Conservation (phyloP, 2,888 invertebrate genomes). For the Andrena haemorrhoa region DNA sequence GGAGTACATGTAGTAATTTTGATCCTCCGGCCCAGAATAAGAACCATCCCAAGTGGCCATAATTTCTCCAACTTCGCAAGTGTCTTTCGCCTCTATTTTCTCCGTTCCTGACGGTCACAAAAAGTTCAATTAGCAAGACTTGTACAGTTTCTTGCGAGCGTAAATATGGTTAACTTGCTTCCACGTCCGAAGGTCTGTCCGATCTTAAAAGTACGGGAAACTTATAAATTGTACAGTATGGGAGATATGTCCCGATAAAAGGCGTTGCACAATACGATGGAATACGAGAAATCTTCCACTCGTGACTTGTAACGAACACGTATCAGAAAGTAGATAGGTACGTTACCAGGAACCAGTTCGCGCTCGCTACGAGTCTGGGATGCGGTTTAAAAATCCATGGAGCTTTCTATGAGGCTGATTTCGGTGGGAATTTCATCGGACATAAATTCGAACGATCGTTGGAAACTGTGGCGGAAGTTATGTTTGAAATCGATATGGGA, state of each 20-base stretch:
- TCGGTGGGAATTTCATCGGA: background rate
- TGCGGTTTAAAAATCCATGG: constrained; percentile 15
- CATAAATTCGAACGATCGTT: background rate
- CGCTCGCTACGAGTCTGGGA: constrained; percentile 3
- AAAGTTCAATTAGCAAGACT: background rate
- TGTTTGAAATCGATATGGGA: background rate
- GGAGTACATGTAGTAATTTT: constrained; percentile 74
- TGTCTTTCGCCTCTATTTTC: background rate
- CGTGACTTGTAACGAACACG: constrained; percentile 10
- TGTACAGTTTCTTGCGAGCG: background rate
- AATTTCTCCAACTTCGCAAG: constrained; percentile 10
- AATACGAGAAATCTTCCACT: constrained; percentile 7
- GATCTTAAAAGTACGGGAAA: background rate
- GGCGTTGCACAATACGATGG: background rate
- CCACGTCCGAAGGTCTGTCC: background rate
- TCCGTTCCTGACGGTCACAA: background rate
- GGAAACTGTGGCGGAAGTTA: background rate
- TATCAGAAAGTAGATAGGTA: constrained; percentile 8
- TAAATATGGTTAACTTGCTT: constrained; percentile 44
- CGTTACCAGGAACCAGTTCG: constrained; percentile 15
- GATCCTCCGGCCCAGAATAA: constrained; percentile 78
- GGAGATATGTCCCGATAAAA: background rate
- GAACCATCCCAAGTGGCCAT: constrained; percentile 84
- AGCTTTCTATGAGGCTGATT: background rate
- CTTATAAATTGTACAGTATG: background rate